Conservation (phyloP, 2,113 vertebrate species). For the Arothron firmamentum region DNA sequence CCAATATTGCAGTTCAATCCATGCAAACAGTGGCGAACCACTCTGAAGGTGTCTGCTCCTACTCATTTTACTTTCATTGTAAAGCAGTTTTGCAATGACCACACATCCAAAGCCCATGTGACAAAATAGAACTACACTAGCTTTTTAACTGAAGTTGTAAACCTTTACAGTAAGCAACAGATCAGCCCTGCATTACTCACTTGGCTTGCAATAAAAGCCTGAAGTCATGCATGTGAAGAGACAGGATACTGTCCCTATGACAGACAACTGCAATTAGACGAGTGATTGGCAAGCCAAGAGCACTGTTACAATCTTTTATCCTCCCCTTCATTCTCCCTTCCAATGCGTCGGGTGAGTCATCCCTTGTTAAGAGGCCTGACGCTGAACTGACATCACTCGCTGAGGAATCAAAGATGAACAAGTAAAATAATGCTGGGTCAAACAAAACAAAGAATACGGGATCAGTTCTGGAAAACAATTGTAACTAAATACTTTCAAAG, state of each 20-base stretch:
- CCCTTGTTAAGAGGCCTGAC: slow-evolving; percentile 46
- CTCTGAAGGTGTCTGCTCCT: too few species aligned
- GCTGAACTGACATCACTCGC: slow-evolving; percentile 36
- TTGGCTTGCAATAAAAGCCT: slow-evolving; percentile 1
- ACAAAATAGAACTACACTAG: too few species aligned
- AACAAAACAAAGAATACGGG: neutral
- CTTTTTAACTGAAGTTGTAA: neutral
- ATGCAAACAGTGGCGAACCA: too few species aligned
- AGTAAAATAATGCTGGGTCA: neutral
- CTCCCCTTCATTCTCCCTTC: slow-evolving; percentile 34
- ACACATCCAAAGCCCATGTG: too few species aligned
- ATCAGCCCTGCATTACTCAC: neutral
- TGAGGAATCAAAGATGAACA: slow-evolving; percentile 1
- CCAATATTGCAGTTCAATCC: too few species aligned
- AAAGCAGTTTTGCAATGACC: too few species aligned
- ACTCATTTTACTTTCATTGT: too few species aligned
- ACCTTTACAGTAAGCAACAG: neutral
- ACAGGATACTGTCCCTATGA: slow-evolving; percentile 37
- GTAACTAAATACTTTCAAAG: neutral
- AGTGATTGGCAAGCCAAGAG: slow-evolving; percentile 45
- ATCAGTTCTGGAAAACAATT: neutral
- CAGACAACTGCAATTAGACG: slow-evolving; percentile 57
- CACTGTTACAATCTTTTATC: slow-evolving; percentile 41
- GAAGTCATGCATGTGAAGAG: slow-evolving; percentile 38
- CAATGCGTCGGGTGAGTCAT: slow-evolving; percentile 50